These are phyloP conservation scores for Thalassarche chlororhynchos DNA, from an alignment of 2,113 vertebrate genomes.

Conservation along the genomic window DNA sequence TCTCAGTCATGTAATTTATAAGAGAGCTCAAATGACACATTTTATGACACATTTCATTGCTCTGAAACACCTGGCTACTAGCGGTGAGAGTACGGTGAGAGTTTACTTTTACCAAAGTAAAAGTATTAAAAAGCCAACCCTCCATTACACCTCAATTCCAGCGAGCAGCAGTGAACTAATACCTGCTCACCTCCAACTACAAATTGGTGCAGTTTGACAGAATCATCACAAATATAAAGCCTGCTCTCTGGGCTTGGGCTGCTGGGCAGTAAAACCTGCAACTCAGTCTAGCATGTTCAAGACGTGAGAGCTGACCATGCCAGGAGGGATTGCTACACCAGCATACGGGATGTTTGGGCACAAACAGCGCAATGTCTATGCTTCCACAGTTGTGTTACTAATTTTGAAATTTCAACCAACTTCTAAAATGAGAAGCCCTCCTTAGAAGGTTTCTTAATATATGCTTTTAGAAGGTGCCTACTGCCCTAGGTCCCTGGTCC, in stretches of 20 bases:
- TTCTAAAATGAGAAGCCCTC: not conserved
- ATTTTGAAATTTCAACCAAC: not conserved
- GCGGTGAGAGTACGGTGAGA: not conserved
- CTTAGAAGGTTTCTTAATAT: not conserved
- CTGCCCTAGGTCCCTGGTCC: not conserved
- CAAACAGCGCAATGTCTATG: not conserved
- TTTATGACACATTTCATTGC: not conserved
- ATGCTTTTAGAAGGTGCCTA: not conserved
- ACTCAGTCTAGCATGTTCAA: not conserved
- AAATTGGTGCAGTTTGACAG: not conserved
- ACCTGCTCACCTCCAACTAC: not conserved
- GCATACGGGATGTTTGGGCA: not conserved
- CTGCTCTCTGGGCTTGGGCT: not conserved
- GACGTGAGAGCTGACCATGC: not conserved
- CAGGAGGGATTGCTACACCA: not conserved
- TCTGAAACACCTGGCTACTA: not conserved
- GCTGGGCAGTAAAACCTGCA: not conserved
- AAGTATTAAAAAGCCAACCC: not conserved
- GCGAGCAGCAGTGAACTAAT: not conserved
- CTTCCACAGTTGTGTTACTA: not conserved
- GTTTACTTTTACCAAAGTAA: not conserved
- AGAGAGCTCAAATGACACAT: not conserved
- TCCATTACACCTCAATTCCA: not conserved
- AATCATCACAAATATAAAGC: not conserved
- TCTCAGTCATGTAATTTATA: not conserved